A percentile compares a stretch with the other conserved stretches of the same genome.
Conservation (phyloP, 1,140 invertebrate species). For the Zaprionus lachaisei region DNA sequence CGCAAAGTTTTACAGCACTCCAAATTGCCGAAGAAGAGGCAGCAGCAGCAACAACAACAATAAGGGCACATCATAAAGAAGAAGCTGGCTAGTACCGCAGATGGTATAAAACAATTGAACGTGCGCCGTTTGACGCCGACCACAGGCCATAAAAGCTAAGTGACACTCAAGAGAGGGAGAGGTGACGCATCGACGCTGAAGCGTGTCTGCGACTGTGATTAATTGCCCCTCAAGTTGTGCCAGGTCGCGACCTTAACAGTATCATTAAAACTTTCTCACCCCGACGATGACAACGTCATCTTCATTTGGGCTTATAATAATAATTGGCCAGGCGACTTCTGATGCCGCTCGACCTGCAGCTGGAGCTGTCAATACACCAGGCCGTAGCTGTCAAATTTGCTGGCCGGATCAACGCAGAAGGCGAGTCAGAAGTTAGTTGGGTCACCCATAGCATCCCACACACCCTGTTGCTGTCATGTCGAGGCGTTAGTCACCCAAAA, state of each 20-base stretch:
- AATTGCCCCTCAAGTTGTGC: constrained; percentile 64
- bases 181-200: neutral
- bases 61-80: constrained; percentile 24
- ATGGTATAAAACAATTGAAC: constrained; percentile 80
- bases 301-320: constrained; percentile 81
- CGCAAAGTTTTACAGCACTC: constrained; percentile 65
- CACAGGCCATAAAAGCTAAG: constrained; percentile 66
- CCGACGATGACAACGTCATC: constrained; percentile 68
- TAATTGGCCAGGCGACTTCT: constrained; percentile 65
- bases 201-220: constrained; percentile 61
- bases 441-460: neutral
- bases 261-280: constrained; percentile 74
- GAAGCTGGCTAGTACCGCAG: constrained; percentile 36
- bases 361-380: constrained; percentile 58
- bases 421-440: constrained; percentile 49
- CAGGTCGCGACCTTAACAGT: constrained; percentile 54
- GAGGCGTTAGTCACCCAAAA: constrained; percentile 39
- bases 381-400: constrained; percentile 41
- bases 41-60: constrained; percentile 47
- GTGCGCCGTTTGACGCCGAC: constrained; percentile 54
- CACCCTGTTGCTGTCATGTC: constrained; percentile 37
- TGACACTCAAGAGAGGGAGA: constrained; percentile 60
- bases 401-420: constrained; percentile 25
- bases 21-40: constrained; percentile 44
- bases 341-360: neutral